These are phyloP conservation scores for Cirrhinus molitorella DNA, from an alignment of 2,797 vertebrate species.

Conservation along the genomic window DNA sequence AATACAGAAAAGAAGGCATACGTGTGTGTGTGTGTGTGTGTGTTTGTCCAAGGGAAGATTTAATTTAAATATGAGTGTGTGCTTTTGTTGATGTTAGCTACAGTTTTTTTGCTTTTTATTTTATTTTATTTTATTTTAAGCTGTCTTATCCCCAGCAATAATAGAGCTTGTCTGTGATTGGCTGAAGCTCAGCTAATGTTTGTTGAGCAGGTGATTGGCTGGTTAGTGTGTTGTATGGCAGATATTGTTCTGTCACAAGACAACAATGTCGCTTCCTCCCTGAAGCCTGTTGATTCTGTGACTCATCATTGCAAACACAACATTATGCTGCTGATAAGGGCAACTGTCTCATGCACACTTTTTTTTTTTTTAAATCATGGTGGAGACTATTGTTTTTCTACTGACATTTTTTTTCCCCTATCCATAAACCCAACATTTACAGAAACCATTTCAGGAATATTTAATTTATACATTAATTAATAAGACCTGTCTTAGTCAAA, in stretches of 20 bases:
- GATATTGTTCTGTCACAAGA: constrained; percentile 24
- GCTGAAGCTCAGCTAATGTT: constrained; percentile 19
- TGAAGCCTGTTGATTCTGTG: constrained; percentile 28
- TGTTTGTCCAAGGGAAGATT: not conserved
- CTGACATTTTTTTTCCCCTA: not conserved
- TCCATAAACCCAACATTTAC: not conserved
- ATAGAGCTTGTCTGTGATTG: not conserved
- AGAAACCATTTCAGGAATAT: not conserved
- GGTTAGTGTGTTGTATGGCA: not conserved
- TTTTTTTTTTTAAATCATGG: not conserved
- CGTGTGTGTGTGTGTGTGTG: not conserved
- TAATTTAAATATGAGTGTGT: not conserved
- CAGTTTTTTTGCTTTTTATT: not conserved
- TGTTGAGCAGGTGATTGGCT: constrained; percentile 14
- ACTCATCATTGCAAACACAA: constrained; percentile 22
- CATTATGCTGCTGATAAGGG: constrained; percentile 30
- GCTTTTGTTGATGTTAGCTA: not conserved
- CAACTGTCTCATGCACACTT: not conserved
- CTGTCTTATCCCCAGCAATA: not conserved
- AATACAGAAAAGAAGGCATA: constrained; percentile 24
- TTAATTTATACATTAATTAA: not conserved
- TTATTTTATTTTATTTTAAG: not conserved
- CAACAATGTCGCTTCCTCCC: constrained; percentile 23
- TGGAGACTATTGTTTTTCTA: not conserved
- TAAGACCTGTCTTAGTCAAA: not conserved